These are phyloP conservation scores for Machaerirhynchus nigripectus DNA, from an alignment of 2,113 vertebrate genomes.

Conservation along the genomic window DNA sequence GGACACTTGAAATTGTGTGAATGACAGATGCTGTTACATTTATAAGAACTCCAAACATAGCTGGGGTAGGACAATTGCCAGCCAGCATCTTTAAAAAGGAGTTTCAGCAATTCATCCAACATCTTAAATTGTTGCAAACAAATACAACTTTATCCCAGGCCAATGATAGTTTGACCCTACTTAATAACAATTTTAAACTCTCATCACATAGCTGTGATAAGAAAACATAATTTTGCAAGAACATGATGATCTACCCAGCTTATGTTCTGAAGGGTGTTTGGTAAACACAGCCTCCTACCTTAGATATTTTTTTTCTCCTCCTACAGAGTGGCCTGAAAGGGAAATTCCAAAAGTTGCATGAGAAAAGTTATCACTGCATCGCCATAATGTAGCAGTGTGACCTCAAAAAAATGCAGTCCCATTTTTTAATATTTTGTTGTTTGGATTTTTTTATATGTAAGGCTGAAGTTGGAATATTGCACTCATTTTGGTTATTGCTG, in stretches of 20 bases:
- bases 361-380: not conserved
- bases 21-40: not conserved
- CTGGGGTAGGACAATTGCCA: not conserved
- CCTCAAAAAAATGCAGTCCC: not conserved
- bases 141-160: not conserved
- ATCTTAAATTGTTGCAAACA: not conserved
- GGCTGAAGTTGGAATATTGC: not conserved
- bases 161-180: not conserved
- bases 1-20: not conserved
- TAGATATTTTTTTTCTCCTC: not conserved
- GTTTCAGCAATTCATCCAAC: not conserved
- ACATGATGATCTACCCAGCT: not conserved
- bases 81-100: not conserved
- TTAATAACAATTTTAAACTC: not conserved
- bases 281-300: conserved; percentile 9
- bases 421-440: not conserved
- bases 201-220: not conserved
- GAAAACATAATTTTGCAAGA: not conserved
- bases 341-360: conserved; percentile 14
- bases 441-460: not conserved
- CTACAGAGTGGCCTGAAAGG: not conserved
- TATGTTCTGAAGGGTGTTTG: not conserved
- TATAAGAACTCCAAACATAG: not conserved
- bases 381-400: not conserved
- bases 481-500: not conserved